Base-by-base conservation (phyloP, 2,888 invertebrate genomes). In the Agonum fuliginosum region DNA sequence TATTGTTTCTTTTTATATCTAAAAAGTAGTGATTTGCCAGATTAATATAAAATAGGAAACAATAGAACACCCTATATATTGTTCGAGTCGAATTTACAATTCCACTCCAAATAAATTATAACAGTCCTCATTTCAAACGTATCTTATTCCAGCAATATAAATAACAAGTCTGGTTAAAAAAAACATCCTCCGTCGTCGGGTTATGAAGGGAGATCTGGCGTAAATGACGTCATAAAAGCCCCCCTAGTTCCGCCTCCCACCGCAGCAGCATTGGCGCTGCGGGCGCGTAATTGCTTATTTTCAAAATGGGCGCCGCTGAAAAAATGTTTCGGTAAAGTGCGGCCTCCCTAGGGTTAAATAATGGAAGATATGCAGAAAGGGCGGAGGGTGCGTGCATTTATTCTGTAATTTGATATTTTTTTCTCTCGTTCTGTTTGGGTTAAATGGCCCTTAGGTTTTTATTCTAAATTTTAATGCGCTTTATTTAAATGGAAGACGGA, bases 281-380 rank as follows among this genome's bases (percentile, higher is more conserved):
- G 67, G 22, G 67, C 20, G 20, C 67, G 67, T 67, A 67, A 67
- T 67, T 67, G 67, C 67, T 67, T 67, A 67, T 67, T 67, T 67
- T 41, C 41, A 67, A 67, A 67, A 67, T 67, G 67, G 67, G 43
- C 8, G 20, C 19, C 10, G 67, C 67, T 43, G 41, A 67, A 67
- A 67, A 67, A 67, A 67, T 62, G 58, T 62, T 62, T 62, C 27
- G 58, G 14, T 30, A 67, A 67, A 67, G 20, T 67, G 67, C 41
- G 43, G 20, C 20, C 22, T n/a, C 27, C 37, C 37, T 3, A 20
- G 65, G 65, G 37, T 4, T n/a, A 4, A 14, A 37, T 37, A 65
- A 34, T 20, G 65, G 37, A 8, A 37, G 67, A 67, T 41, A 67
- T 67, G 67, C 67, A 67, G n/a, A n/a, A n/a, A 19, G 10, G 12